Evolutionary conservation across 2,113 vertebrate genomes (phyloP), one percentile per base, ranked within the genome.

Genomic region (Microtus oregoni): DNA sequence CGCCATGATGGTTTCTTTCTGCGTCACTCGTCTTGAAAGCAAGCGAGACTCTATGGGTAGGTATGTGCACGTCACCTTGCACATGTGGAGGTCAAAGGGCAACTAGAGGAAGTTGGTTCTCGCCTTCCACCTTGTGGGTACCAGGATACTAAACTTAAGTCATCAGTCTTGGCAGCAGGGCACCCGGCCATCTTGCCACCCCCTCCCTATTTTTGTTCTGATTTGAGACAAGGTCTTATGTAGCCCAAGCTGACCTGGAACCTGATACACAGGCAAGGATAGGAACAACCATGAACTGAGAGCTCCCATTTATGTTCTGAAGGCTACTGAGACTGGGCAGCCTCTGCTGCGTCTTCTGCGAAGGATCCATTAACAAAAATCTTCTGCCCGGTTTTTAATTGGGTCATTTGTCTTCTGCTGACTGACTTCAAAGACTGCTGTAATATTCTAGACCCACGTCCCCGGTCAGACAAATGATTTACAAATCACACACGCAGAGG

Each of bases 381-480:
- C 58, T 32, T 90, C 83, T 50, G 58, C 78, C 24, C 38, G 3
- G 44, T 73, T 97, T 92, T 79, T 81, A 90, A 88, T 72, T 55
- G 58, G 52, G 41, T 87, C 86, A 32, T 94, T 58, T 89, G 38
- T 92, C 89, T 91, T 79, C 77, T 90, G 55, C 38, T 82, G 44
- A 26, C 35, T 70, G 83, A 94, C 20, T 61, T 91, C 52, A 12
- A 52, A 77, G 44, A 61, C 32, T 63, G 55, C 68, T 79, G 82
- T 92, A 72, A 90, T 61, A 89, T 76, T 89, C 95, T 81, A 7
- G 73, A 72, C 91, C 61, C 17, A 35, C 32, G 19, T 76, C 47
- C n/a, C 67, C 55, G 81, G 90, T 93, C 94, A 94, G 86, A 52
- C 65, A 30, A 55, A 55, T 75, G 83, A 93, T 91, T 91, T 93